Evolutionary conservation across 1,140 invertebrate species (phyloP).

Genomic region (Popillia japonica): DNA sequence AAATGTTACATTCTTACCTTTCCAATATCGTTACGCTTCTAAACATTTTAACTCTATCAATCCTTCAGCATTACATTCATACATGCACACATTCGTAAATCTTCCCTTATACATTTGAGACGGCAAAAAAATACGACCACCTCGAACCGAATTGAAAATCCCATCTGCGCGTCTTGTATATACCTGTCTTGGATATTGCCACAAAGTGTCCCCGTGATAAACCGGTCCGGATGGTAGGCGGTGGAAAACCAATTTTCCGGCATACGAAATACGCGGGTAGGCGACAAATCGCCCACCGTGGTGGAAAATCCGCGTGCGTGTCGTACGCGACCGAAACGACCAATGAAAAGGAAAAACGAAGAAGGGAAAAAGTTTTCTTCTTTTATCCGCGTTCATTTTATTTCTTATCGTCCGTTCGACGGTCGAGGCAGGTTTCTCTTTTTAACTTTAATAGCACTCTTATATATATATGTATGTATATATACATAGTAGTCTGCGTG

Average conservation of each 20-base stretch:
- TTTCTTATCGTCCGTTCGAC: background rate
- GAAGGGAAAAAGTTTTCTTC: background rate
- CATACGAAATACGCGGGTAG: background rate
- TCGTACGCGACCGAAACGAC: background rate
- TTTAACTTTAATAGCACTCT: background rate
- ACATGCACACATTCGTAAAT: no score
- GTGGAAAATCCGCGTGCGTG: background rate
- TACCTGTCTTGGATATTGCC: background rate
- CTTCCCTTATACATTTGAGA: no score
- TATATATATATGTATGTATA: background rate
- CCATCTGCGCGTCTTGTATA: background rate
- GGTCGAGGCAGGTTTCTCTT: background rate
- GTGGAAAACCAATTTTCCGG: conserved; percentile 10
- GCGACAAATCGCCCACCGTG: background rate
- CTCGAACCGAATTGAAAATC: background rate
- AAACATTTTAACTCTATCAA: no score
- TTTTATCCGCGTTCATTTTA: background rate
- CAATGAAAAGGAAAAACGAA: background rate
- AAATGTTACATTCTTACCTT: no score
- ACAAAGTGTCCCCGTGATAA: background rate
- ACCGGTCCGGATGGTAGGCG: background rate
- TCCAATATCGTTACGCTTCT: no score
- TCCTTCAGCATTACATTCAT: no score
- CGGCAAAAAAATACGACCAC: no score
- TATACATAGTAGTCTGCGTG: no score